Conservation (phyloP, 2,888 invertebrate species). For the Stenurella melanura region DNA sequence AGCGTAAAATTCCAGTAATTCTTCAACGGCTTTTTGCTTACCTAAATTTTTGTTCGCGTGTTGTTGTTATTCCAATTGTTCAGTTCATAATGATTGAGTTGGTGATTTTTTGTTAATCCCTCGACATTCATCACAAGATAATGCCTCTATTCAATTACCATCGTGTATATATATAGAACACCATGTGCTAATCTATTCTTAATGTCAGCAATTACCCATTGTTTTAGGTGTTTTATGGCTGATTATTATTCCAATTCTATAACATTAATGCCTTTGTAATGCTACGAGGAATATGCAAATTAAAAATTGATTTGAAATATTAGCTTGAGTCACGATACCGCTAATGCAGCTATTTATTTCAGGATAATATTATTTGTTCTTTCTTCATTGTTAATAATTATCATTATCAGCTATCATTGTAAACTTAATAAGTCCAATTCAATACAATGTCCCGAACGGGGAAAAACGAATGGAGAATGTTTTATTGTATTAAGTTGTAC, state of each 20-base stretch:
- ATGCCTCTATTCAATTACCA: constrained; percentile 37
- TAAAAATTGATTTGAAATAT: constrained; percentile 42
- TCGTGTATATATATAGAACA: constrained; percentile 27
- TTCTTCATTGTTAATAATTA: constrained; percentile 10
- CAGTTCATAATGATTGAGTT: not conserved
- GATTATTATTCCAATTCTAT: constrained; percentile 44
- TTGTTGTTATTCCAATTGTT: constrained; percentile 15
- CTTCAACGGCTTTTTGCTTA: not conserved
- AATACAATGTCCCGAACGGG: not conserved
- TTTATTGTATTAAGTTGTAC: no score
- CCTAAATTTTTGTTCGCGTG: not conserved
- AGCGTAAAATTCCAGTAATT: not conserved
- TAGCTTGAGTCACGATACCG: constrained; percentile 15
- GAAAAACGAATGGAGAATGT: no score
- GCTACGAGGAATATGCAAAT: constrained; percentile 37
- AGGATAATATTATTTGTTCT: constrained; percentile 22
- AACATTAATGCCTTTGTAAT: constrained; percentile 38
- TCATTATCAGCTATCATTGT: not conserved
- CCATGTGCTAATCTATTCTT: constrained; percentile 47
- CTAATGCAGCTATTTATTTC: constrained; percentile 22
- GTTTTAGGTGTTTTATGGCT: constrained; percentile 47
- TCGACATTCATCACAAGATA: constrained; percentile 24
- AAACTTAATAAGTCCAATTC: not conserved
- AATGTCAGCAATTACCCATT: constrained; percentile 51
- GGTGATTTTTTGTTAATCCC: constrained; percentile 9